Evolutionary conservation across 2,888 invertebrate genomes (phyloP), one percentile per base, ranked within the genome.

Genomic region (Hemistola chrysoprasaria): DNA sequence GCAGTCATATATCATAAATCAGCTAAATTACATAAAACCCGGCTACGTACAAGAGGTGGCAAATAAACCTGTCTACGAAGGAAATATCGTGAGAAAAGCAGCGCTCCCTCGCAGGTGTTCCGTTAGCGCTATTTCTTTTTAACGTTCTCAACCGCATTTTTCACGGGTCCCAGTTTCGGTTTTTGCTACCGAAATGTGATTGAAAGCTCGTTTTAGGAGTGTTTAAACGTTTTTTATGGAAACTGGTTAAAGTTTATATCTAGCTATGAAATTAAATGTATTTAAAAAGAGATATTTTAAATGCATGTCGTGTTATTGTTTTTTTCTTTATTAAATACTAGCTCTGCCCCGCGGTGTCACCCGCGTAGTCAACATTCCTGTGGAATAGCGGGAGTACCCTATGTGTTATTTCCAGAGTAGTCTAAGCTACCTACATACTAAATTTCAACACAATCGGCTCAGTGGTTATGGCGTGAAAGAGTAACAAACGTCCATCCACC

Each of bases 1-100:
- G 16, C 16, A 42, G 53, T 53, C 47, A 47, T 41, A 48, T 44
- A 20, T 30, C 38, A 39, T 44, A 44, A 44, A 44, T 44, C 38
- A 34, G 24, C 39, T 28, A 35, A 52, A 50, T 37, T 45, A 32
- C 32, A 53, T 51, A 53, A 47, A 44, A 22, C 32, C 22, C 20
- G 48, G 54, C 56, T 56, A 51, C 55, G 58, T 57, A 59, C 43
- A 47, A 44, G 39, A 42, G 41, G 56, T 47, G 41, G 30, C 33
- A 57, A 52, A 57, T 59, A 60, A 59, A 58, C 60, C 59, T 60
- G 63, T 66, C 68, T 66, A 50, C n/a, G 54, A 61, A 63, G 62
- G 53, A 70, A 70, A 71, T 66, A 68, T 60, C 67, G 70, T 71
- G 60, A 36, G 60, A 60, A 46, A 49, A 43, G 25, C 40, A 38